Conservation (phyloP, 2,888 invertebrate species). For the Hoplodrina blanda region DNA sequence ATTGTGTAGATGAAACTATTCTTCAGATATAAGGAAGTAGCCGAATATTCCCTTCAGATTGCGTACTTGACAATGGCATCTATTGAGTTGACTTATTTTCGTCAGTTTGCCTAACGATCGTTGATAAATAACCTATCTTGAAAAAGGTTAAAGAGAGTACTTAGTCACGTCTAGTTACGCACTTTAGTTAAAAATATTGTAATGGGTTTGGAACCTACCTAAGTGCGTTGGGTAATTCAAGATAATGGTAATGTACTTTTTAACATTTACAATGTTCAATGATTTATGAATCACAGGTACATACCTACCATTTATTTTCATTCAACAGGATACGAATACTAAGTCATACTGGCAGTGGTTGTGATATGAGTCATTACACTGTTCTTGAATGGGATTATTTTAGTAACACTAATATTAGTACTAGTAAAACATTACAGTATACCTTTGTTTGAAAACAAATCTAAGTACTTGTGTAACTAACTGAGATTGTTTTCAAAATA, state of each 20-base stretch:
- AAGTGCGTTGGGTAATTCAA: conserved; percentile 5
- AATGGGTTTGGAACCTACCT: conserved; percentile 2
- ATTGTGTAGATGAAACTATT: conserved; percentile 20
- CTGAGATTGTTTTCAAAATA: conserved; percentile 42
- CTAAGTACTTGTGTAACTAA: conserved; percentile 30
- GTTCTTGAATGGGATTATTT: conserved; percentile 61
- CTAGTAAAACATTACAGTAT: conserved; percentile 44
- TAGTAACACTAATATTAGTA: conserved; percentile 55
- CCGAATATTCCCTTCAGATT: conserved; percentile 10
- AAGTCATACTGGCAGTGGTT: conserved; percentile 49
- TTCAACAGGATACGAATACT: conserved; percentile 48
- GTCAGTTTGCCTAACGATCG: neutral
- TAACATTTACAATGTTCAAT: conserved; percentile 14
- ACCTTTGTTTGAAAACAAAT: conserved; percentile 45
- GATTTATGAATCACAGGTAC: conserved; percentile 34
- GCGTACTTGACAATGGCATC: neutral
- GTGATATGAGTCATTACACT: conserved; percentile 51
- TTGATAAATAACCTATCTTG: neutral
- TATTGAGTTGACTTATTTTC: neutral
- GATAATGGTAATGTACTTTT: conserved; percentile 2
- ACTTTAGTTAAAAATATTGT: conserved; percentile 12
- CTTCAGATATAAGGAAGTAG: conserved; percentile 4
- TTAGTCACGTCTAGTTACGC: too few species aligned
- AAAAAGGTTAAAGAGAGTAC: neutral
- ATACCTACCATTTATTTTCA: conserved; percentile 41